Percentiles rank a stretch among this genome's conserved stretches.
These are phyloP conservation scores for Cisticola juncidis DNA, from an alignment of 2,113 vertebrate species.

Conservation along the genomic window DNA sequence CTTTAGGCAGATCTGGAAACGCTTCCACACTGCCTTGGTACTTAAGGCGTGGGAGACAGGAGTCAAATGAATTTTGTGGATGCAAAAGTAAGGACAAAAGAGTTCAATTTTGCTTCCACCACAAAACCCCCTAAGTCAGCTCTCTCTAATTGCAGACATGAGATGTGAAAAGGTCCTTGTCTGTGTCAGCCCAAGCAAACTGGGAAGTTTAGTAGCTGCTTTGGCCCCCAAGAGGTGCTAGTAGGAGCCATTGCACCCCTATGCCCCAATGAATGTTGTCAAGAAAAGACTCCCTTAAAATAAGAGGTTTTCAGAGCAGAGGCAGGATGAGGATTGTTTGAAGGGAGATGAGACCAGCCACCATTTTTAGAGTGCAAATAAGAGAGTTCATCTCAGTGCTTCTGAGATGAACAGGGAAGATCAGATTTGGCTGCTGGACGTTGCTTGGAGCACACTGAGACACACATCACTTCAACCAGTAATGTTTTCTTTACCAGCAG, in stretches of 20 bases:
- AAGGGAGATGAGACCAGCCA: neutral
- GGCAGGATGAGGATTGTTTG: neutral
- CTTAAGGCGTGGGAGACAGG: neutral
- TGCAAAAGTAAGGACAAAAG: neutral
- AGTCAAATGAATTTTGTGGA: neutral
- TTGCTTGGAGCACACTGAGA: neutral
- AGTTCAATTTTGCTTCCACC: neutral
- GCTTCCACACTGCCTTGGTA: neutral
- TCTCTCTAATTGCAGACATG: neutral
- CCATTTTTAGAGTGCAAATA: neutral
- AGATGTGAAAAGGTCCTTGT: neutral
- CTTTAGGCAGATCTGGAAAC: neutral
- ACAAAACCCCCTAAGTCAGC: neutral
- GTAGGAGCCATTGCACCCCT: neutral
- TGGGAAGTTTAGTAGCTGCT: neutral
- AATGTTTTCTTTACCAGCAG: neutral
- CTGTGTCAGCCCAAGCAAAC: neutral
- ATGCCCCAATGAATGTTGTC: neutral
- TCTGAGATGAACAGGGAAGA: neutral
- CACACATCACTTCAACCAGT: neutral
- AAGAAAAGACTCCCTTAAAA: neutral
- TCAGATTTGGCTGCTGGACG: neutral
- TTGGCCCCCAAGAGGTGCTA: neutral
- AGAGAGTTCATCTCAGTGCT: too few relatives aligned
- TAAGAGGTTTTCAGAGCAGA: neutral